Base-by-base conservation (phyloP, 2,797 vertebrate species). In the Acrossocheilus wenchowensis region DNA sequence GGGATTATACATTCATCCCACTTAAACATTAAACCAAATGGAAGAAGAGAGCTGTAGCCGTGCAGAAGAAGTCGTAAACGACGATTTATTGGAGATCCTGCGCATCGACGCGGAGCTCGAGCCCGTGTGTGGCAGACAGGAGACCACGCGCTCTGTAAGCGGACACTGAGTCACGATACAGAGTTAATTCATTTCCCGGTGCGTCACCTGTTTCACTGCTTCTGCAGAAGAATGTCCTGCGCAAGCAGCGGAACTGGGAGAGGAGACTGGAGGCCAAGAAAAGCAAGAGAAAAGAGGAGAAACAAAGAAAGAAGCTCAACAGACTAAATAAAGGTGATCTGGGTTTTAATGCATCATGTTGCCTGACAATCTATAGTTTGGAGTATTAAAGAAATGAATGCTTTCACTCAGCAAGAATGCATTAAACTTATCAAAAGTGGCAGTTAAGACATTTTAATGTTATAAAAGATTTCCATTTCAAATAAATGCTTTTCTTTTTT, bases 171-270 rank as follows among this genome's bases (percentile, higher is more conserved):
- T 21, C 21, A 66, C 34, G 8, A 43, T 5, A 21, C 1, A 8
- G 9, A 23, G 72, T 6, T 14, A 8, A 1, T 5, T 34, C 0
- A 5, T 34, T 2, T 30, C 39, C 0, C 5, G 0, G 10, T 36
- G 39, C 19, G 19, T 62, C 17, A 48, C 26, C 15, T 2, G 9
- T 62, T 50, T 23, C 5, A 0, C 6, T 74, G 2, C 7, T 48
- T 83, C 26, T 66, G 78, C 92, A 98, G 97, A 97, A 87, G 92
- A 98, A 98, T 86, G 96, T 95, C n/a, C 90, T 94, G 89, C 95
- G 97, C 89, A 98, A 98, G 90, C 96, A 96, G 92, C 92, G 96
- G 23, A 94, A 96, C 91, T 98, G 97, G 97, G 95, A 97, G 91
- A 95, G 93, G 57, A 96, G 94, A 19, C 68, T 97, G 82, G 95